A percentile compares a stretch with the other conserved stretches of the same genome.
phyloP scores from a whole-genome alignment of 2,888 invertebrate species.

The Cactoblastis cactorum region DNA sequence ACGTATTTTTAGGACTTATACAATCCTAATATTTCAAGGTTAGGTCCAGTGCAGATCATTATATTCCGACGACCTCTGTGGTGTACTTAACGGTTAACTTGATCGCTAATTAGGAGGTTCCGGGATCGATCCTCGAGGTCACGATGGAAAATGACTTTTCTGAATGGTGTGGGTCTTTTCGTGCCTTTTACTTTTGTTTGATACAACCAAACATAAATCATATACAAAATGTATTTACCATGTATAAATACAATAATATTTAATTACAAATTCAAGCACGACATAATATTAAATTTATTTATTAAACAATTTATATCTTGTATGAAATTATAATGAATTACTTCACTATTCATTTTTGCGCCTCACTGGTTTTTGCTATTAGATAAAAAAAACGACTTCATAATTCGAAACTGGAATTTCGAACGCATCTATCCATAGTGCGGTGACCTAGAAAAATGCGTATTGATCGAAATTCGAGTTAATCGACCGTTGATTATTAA shows the following conservation, averaged over 20 bases:
- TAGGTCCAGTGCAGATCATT: no score
- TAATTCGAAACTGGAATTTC: neutral
- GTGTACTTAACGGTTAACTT: no score
- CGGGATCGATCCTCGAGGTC: no score
- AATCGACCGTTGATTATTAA: constrained; percentile 10
- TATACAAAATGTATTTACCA: no score
- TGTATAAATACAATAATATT: neutral
- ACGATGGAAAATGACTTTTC: no score
- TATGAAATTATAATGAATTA: constrained; percentile 2
- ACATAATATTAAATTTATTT: neutral
- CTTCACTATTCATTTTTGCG: neutral
- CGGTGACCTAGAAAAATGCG: constrained; percentile 10
- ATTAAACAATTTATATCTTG: neutral
- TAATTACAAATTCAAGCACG: constrained; percentile 6
- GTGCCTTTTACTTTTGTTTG: no score
- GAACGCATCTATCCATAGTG: neutral
- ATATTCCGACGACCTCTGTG: no score
- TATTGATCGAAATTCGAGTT: neutral
- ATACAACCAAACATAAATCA: no score
- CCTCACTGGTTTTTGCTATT: neutral
- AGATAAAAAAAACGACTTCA: neutral
- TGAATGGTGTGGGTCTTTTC: no score
- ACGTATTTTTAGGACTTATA: no score
- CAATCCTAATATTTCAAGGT: no score
- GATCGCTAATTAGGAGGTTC: no score